Evolutionary conservation across 2,888 invertebrate species (phyloP), one percentile per base, ranked within the genome.

Genomic region (Alsophila aescularia): DNA sequence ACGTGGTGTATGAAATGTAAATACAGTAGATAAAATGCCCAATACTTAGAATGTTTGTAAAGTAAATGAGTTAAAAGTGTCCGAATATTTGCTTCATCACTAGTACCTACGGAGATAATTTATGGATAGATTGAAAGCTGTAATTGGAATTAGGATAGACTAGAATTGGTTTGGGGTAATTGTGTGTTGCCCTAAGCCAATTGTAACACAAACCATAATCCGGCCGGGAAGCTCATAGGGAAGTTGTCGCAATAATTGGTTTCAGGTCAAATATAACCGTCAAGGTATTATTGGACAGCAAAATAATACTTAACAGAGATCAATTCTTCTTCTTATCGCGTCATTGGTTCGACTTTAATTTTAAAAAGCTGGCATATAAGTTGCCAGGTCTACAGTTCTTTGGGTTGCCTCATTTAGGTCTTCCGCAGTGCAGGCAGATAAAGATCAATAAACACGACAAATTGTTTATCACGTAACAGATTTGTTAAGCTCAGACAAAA

Each of bases 121-220:
- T 32, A 43, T 43, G 31, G 36, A 14, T 32, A 32, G 42, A 39
- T 52, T 34, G 52, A 18, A 29, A 16, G 31, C 6, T 8, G 35
- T 52, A 40, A 52, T 52, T 52, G 40, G 29, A 40, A 45, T 29
- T 18, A 13, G 45, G 52, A 39, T 40, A 39, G 21, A 16, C 39
- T 16, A 8, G 27, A 29, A 16, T 41, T 10, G 40, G 45, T 18
- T 40, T 13, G 9, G 31, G 44, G 34, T 41, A 35, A 45, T 40
- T 32, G 29, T 50, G 35, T 41, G 39, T 27, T 7, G 39, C 39
- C 16, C 8, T 15, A 18, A 52, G 40, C 40, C 45, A 13, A 34
- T 27, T 34, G 27, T 41, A 18, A 32, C 35, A 15, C 34, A 34
- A 32, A 43, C 13, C 14, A n/a, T 52, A 39, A 52, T 15, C 32